Evolutionary conservation across 2,888 invertebrate genomes (phyloP).

Genomic region (Anorthoa munda): DNA sequence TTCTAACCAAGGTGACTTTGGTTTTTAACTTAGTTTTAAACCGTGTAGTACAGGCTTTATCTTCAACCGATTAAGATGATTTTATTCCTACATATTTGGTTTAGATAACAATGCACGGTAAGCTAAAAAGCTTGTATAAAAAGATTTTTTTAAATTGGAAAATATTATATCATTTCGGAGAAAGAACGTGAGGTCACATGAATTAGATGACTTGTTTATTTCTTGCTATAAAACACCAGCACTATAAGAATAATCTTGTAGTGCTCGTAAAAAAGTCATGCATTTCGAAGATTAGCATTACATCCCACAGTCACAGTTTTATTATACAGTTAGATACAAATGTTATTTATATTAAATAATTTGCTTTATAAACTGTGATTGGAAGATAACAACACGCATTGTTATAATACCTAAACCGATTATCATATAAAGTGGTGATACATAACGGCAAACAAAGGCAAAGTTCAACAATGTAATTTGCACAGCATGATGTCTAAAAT

Average conservation of each 20-base stretch:
- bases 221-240: background rate
- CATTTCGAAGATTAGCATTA: conserved; percentile 14
- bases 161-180: background rate
- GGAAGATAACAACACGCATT: background rate
- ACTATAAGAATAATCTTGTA: background rate
- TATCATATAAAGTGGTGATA: background rate
- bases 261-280: conserved; percentile 16
- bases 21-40: too few species aligned
- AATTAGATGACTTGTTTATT: conserved; percentile 12
- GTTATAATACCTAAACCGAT: background rate
- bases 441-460: background rate
- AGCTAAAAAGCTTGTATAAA: background rate
- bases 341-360: conserved; percentile 21
- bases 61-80: too few species aligned
- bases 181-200: conserved; percentile 35
- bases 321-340: conserved; percentile 12
- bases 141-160: too few species aligned
- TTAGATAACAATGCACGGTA: too few species aligned
- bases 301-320: background rate
- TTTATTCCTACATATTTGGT: too few species aligned
- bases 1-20: too few species aligned
- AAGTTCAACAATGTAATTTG: background rate
- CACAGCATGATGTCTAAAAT: background rate
- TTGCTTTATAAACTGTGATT: conserved; percentile 10
- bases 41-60: too few species aligned